Evolutionary conservation across 2,888 invertebrate genomes (phyloP), one percentile per base, ranked within the genome.

Genomic region (Oeneis ivallda): DNA sequence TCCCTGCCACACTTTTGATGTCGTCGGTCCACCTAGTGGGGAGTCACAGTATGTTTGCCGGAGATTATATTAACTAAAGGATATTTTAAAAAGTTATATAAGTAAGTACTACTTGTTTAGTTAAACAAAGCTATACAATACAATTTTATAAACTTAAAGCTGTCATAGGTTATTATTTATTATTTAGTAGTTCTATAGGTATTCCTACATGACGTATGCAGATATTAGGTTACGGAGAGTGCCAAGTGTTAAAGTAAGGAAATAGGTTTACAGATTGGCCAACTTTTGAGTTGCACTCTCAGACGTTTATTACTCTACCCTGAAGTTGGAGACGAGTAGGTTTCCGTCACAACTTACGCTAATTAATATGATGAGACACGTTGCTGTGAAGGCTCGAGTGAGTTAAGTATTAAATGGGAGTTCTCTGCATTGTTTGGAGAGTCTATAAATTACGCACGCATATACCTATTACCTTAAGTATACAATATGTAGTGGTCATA

Each of bases 181-280:
- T 47, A 15, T 47, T 9, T 3, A 15, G 15, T 15, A 9, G 9
- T 47, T 47, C 9, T 47, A 8, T 9, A 17, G 2, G 15, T 47
- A 9, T 47, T 3, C 17, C 3, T 17, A 17, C 15, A 2, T n/a
- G n/a, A n/a, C 7, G 47, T 47, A 47, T 47, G 47, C 17, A 54
- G 11, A 54, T 1, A 10, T 37, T 70, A 65, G 61, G 39, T 54
- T 71, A 65, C 62, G 69, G 70, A 61, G 71, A 67, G 72, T 73
- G 76, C 77, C 75, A 78, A 81, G 77, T 76, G 75, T 73, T 77
- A 73, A 76, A 77, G 76, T 79, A 76, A 76, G 69, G 72, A 74
- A 75, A 74, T 77, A 75, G 76, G 76, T 81, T 83, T 77, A 76
- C 75, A 67, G 72, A 74, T 75, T 72, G 76, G 73, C 75, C 75